phyloP scores from a whole-genome alignment of 2,113 vertebrate species.

The Myocastor coypus region DNA sequence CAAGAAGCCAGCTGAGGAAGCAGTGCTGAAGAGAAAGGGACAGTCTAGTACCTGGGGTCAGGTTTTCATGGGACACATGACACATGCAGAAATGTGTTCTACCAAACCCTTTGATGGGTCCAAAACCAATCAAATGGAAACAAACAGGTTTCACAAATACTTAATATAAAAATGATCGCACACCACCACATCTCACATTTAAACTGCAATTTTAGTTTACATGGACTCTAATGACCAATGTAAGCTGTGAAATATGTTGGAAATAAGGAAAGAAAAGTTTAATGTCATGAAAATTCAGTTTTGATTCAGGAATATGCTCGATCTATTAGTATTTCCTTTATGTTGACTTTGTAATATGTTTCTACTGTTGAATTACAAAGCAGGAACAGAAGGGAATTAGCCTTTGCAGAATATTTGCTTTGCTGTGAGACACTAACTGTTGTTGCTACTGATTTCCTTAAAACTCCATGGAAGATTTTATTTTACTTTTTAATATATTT shows the following conservation, averaged over 20 bases:
- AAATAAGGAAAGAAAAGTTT: neutral
- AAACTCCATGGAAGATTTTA: neutral
- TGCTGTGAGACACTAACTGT: neutral
- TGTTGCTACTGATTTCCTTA: neutral
- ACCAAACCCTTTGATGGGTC: too few species aligned
- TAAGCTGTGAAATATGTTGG: neutral
- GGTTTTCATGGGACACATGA: too few species aligned
- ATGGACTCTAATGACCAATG: neutral
- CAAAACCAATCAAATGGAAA: too few species aligned
- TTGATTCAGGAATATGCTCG: neutral
- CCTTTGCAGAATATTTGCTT: neutral
- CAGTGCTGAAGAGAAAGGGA: too few species aligned
- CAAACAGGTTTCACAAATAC: neutral
- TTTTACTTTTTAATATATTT: too few species aligned
- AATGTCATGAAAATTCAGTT: constrained; percentile 15
- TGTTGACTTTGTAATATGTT: constrained; percentile 9
- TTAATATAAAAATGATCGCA: neutral
- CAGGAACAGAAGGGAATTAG: neutral
- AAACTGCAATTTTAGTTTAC: neutral
- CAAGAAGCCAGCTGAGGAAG: too few species aligned
- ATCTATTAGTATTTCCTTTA: neutral
- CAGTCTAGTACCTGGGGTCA: too few species aligned
- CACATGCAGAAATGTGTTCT: too few species aligned
- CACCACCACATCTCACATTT: neutral
- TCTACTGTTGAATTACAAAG: neutral